These are phyloP conservation scores for Pelodytes ibericus DNA, from an alignment of 2,797 vertebrate species.

Conservation along the genomic window DNA sequence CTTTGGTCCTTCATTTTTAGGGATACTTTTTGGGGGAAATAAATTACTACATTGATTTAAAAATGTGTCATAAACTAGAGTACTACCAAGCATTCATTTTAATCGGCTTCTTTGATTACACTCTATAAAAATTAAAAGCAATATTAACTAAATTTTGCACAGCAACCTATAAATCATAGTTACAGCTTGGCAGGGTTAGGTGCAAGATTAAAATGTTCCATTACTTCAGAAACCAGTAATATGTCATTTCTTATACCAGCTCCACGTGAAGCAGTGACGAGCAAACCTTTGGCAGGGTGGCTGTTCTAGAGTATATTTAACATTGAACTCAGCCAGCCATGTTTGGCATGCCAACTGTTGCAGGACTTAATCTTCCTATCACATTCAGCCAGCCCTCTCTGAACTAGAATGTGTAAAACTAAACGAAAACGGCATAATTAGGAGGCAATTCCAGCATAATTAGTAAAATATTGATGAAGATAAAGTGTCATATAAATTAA, in stretches of 20 bases:
- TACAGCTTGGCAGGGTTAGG: slow-evolving; percentile 1
- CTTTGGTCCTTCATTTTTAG: neutral
- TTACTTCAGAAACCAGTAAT: neutral
- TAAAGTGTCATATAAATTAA: neutral
- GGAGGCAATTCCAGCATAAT: no score
- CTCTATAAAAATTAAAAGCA: slow-evolving; percentile 44
- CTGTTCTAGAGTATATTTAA: no score
- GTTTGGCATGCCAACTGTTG: no score
- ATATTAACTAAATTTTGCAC: slow-evolving; percentile 32
- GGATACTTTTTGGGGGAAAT: neutral
- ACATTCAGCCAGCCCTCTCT: no score
- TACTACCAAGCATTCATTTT: slow-evolving; percentile 39
- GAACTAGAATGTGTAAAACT: no score
- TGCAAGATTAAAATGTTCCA: neutral
- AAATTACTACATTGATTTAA: slow-evolving; percentile 25
- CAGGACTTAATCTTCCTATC: no score
- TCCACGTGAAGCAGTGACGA: no score
- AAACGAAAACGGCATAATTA: no score
- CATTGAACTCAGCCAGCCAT: no score
- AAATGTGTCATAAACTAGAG: slow-evolving; percentile 24
- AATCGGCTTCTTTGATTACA: slow-evolving; percentile 48
- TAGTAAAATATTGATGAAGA: no score
- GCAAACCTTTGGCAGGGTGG: no score
- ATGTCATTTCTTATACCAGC: neutral
- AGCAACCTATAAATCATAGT: slow-evolving; percentile 39